Percentiles rank a stretch among this genome's conserved stretches.
Evolutionary conservation across 2,113 vertebrate genomes (phyloP).

Genomic region (Seriola rivoliana): DNA sequence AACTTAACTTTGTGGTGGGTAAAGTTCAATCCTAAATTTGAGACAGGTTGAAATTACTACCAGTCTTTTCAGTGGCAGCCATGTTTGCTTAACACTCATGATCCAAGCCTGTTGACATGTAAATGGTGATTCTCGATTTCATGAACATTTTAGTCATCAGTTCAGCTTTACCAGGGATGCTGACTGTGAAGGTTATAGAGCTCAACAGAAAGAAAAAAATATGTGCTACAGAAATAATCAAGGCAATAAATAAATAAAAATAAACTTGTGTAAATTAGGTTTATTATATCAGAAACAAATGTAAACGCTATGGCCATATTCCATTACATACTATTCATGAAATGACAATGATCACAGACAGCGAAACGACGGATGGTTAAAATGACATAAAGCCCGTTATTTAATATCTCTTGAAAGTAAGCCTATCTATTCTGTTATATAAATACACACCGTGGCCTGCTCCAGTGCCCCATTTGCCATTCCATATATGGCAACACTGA

Average conservation of each 20-base stretch:
- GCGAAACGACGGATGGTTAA: slow-evolving; percentile 21
- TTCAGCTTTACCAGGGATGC: not conserved
- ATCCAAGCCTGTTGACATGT: not conserved
- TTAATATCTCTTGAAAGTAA: slow-evolving; percentile 62
- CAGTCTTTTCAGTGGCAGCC: not conserved
- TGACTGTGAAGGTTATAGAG: not conserved
- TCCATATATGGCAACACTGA: slow-evolving; percentile 87
- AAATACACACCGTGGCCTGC: slow-evolving; percentile 87
- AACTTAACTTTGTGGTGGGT: not conserved
- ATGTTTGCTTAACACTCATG: not conserved
- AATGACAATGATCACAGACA: slow-evolving; percentile 3
- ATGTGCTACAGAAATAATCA: not conserved
- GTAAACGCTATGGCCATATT: not conserved
- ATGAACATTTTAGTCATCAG: slow-evolving; percentile 1
- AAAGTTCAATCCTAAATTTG: not conserved
- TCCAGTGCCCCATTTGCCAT: slow-evolving; percentile 84
- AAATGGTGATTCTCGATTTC: not conserved
- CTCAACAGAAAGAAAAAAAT: not conserved
- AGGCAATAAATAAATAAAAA: no score
- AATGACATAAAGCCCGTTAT: slow-evolving; percentile 52
- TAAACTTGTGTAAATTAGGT: not conserved
- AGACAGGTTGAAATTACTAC: not conserved
- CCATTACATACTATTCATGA: not conserved
- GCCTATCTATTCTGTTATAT: slow-evolving; percentile 83
- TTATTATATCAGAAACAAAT: not conserved